Conservation (phyloP, 2,888 invertebrate genomes). For the Drosophila meridiana region DNA sequence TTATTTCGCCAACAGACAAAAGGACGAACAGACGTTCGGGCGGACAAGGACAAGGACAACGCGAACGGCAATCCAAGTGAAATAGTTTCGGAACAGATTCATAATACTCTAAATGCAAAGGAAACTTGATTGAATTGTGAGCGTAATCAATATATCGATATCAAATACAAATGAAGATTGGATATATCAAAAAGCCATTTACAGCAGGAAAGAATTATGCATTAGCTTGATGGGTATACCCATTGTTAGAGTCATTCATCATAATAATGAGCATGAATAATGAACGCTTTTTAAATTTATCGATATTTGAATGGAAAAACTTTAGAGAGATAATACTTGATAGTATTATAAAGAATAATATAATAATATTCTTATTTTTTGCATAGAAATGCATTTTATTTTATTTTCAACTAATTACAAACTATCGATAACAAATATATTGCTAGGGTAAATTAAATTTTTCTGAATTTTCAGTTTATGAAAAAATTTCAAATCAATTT, state of each 20-base stretch:
- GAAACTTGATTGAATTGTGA: conserved; percentile 1
- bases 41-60: background rate
- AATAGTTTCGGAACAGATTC: conserved; percentile 21
- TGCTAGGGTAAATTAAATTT: too few relatives aligned
- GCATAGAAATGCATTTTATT: too few relatives aligned
- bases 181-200: background rate
- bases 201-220: background rate
- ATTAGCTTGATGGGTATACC: background rate
- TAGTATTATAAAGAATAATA: too few relatives aligned
- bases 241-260: too few relatives aligned
- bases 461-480: too few relatives aligned
- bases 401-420: too few relatives aligned
- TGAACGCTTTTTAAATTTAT: background rate
- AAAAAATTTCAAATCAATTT: too few relatives aligned
- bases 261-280: too few relatives aligned
- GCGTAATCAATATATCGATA: conserved; percentile 1
- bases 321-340: background rate
- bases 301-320: background rate
- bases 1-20: conserved; percentile 58
- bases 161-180: background rate
- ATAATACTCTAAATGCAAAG: conserved; percentile 10
- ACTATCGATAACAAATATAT: too few relatives aligned
- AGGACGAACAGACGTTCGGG: conserved; percentile 3
- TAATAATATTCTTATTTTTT: too few relatives aligned
- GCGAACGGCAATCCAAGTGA: conserved; percentile 31